Conservation (phyloP, 2,797 vertebrate species). For the Cephalopachus bancanus region DNA sequence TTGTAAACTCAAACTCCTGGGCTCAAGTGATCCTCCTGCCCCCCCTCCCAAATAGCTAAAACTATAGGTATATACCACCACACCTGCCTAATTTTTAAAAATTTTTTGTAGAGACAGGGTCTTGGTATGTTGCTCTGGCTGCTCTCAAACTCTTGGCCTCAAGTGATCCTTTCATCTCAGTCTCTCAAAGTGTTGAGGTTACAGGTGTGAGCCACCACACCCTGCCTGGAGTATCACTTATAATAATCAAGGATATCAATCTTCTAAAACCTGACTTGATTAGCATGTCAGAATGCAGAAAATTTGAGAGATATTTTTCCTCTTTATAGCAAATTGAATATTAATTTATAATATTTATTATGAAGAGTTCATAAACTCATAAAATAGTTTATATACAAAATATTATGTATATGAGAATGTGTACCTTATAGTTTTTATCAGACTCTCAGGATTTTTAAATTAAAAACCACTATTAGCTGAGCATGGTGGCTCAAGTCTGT, state of each 20-base stretch:
- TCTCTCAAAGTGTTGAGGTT: too few relatives aligned
- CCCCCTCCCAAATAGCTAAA: too few relatives aligned
- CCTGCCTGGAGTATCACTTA: neutral
- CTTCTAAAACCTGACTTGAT: constrained; percentile 20
- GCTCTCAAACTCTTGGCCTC: too few relatives aligned
- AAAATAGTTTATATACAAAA: constrained; percentile 24
- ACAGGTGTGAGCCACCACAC: too few relatives aligned
- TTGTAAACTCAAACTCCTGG: too few relatives aligned
- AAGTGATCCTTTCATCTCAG: too few relatives aligned
- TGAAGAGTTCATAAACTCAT: constrained; percentile 2
- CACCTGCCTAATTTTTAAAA: too few relatives aligned
- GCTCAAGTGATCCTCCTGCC: too few relatives aligned
- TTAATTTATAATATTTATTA: neutral
- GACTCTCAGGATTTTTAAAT: neutral
- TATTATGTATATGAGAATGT: neutral
- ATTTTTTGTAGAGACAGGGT: too few relatives aligned
- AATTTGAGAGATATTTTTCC: neutral
- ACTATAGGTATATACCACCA: too few relatives aligned
- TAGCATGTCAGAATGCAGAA: neutral
- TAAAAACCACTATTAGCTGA: neutral
- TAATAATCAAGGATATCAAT: neutral
- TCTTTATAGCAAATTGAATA: constrained; percentile 5
- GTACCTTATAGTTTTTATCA: neutral
- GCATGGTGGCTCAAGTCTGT: too few relatives aligned
- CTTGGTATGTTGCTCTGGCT: too few relatives aligned